phyloP scores from a whole-genome alignment of 2,113 vertebrate genomes.

The Eclectus roratus region DNA sequence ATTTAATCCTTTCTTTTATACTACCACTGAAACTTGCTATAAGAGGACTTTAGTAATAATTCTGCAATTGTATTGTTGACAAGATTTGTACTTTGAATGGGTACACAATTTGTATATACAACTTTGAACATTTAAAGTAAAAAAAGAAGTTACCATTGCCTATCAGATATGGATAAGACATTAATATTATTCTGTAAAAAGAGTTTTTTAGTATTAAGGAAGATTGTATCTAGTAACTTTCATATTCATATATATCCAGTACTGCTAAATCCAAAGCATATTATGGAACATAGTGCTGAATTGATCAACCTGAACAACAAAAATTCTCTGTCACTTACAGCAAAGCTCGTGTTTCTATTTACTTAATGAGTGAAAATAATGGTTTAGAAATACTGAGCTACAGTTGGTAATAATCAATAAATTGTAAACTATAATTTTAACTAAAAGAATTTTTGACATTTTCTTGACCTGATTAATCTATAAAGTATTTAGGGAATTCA shows the following conservation, averaged over 20 bases:
- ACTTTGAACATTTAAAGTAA: not conserved
- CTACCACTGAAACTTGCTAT: not conserved
- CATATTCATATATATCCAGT: not conserved
- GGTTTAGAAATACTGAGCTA: constrained; percentile 61
- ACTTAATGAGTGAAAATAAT: constrained; percentile 57
- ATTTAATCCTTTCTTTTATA: not conserved
- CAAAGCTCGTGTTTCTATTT: constrained; percentile 59
- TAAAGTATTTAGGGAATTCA: not conserved
- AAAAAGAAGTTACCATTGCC: not conserved
- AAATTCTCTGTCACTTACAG: constrained; percentile 43
- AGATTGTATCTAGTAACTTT: not conserved
- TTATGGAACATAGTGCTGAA: not conserved
- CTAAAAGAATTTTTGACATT: constrained; percentile 56
- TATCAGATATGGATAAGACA: not conserved
- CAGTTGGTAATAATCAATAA: constrained; percentile 64
- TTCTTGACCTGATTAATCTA: not conserved
- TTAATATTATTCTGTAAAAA: not conserved
- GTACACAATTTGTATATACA: not conserved
- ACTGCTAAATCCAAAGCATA: not conserved
- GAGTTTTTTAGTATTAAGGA: not conserved
- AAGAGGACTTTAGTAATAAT: not conserved
- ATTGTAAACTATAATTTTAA: constrained; percentile 63
- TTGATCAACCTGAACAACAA: not conserved
- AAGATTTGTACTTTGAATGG: not conserved
- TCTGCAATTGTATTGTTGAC: not conserved